Conservation (phyloP, 2,113 vertebrate genomes). For the Indri indri region DNA sequence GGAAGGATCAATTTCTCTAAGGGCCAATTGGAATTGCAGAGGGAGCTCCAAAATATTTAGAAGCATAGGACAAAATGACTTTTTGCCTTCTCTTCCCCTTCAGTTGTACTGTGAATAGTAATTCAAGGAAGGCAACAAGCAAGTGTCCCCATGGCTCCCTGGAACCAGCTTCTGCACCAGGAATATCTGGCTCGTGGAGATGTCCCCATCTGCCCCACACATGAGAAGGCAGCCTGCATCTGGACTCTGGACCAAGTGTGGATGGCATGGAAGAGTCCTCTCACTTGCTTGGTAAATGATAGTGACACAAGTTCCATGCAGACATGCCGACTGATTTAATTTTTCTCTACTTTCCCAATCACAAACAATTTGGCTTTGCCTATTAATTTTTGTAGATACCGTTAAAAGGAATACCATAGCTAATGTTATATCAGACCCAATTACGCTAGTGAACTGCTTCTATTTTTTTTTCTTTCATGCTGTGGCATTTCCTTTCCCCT, state of each 20-base stretch:
- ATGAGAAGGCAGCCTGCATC: not conserved
- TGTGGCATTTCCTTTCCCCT: constrained; percentile 90
- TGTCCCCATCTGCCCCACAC: not conserved
- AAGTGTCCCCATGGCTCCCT: not conserved
- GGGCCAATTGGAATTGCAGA: not conserved
- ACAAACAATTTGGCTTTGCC: constrained; percentile 81
- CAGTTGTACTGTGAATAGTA: not conserved
- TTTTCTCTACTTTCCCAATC: constrained; percentile 65
- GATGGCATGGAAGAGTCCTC: not conserved
- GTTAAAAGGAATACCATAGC: constrained; percentile 83
- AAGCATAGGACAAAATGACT: not conserved
- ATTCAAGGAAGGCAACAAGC: not conserved
- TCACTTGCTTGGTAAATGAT: not conserved
- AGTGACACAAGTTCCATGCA: not conserved
- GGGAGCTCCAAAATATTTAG: not conserved
- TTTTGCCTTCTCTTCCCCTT: not conserved
- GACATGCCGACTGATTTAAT: constrained; percentile 21
- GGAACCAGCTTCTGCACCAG: not conserved
- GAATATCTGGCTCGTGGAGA: not conserved
- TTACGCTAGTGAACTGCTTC: constrained; percentile 80
- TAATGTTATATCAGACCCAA: constrained; percentile 84
- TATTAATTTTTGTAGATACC: constrained; percentile 84
- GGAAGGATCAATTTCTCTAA: not conserved
- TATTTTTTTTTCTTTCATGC: constrained; percentile 86
- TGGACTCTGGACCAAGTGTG: not conserved